These are phyloP conservation scores for Pollenia amentaria DNA, from an alignment of 2,888 invertebrate genomes.

Conservation along the genomic window DNA sequence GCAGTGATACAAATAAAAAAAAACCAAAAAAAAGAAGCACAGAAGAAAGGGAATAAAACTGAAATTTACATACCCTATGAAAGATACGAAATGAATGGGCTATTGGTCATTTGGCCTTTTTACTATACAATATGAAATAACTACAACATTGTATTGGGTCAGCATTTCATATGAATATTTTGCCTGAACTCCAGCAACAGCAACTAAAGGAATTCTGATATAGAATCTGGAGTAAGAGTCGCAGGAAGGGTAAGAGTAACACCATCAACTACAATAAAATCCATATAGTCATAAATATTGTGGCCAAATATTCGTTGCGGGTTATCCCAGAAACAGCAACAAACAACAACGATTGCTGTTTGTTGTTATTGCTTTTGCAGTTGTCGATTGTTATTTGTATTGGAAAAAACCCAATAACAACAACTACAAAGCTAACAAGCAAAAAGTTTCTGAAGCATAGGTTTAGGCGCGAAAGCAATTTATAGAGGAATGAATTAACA, in stretches of 20 bases:
- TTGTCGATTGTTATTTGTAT: slow-evolving; percentile 70
- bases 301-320: slow-evolving; percentile 82
- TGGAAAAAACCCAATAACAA: slow-evolving; percentile 36
- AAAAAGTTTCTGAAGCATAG: slow-evolving; percentile 80
- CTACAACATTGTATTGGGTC: slow-evolving; percentile 78
- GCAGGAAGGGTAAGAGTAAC: slow-evolving; percentile 44
- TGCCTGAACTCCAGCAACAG: slow-evolving; percentile 61
- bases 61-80: slow-evolving; percentile 73
- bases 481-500: slow-evolving; percentile 55
- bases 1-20: slow-evolving; percentile 32
- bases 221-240: not conserved
- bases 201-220: slow-evolving; percentile 55
- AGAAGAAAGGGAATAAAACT: slow-evolving; percentile 50
- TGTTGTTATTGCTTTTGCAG: slow-evolving; percentile 11
- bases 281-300: slow-evolving; percentile 82
- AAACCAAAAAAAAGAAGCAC: not conserved
- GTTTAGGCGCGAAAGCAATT: slow-evolving; percentile 70
- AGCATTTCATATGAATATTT: slow-evolving; percentile 69
- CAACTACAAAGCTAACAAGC: slow-evolving; percentile 11
- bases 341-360: slow-evolving; percentile 62
- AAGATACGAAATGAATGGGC: slow-evolving; percentile 73
- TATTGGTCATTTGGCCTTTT: slow-evolving; percentile 74
- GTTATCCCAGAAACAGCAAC: slow-evolving; percentile 76
- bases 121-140: slow-evolving; percentile 61
- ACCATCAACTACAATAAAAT: slow-evolving; percentile 81